Evolutionary conservation across 2,797 vertebrate species (phyloP), one percentile per base, ranked within the genome.

Genomic region (Siniperca obscura): DNA sequence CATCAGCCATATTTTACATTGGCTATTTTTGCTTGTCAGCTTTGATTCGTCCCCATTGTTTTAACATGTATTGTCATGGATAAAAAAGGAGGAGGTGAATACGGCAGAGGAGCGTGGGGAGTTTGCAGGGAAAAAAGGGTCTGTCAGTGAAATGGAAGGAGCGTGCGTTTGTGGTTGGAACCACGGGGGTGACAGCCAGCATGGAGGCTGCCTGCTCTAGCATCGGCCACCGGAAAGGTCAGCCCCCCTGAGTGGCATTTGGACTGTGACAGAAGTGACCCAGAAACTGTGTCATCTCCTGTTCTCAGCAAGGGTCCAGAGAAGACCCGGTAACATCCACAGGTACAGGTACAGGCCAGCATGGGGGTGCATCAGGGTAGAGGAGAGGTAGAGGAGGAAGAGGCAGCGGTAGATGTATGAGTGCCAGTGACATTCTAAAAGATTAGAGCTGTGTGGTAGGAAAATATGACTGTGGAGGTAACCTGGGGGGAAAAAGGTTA

Each of bases 261-360:
- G 92, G 91, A 88, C 88, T 79, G 82, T 90, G 94, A 95, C 93
- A 93, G 93, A 88, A 87, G 80, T 85, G 93, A 95, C 94, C 91
- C 93, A 79, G 86, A 94, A 93, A 92, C 80, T 65, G 66, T 87
- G 86, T 84, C 84, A 64, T 81, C 76, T 88, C 75, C 89, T 85
- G 79, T 89, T 91, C 93, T 65, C 89, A 91, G 87, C 14, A 1
- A 74, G 89, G 86, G 75, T 80, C 87, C 77, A 38, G 74, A 68
- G 78, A 57, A 88, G 64, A 68, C 74, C 75, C 16, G 3, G 64
- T 73, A 76, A 85, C 83, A 65, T 80, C 68, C 76, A 52, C 83
- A 50, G 64, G 83, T 89, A 83, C 88, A 80, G 89, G 83, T 84
- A 71, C 70, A 76, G 76, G 74, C 66, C 76, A 67, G 81, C 53